Base-by-base conservation (phyloP, 2,888 invertebrate genomes). In the Hirtodrosophila histrioides region DNA sequence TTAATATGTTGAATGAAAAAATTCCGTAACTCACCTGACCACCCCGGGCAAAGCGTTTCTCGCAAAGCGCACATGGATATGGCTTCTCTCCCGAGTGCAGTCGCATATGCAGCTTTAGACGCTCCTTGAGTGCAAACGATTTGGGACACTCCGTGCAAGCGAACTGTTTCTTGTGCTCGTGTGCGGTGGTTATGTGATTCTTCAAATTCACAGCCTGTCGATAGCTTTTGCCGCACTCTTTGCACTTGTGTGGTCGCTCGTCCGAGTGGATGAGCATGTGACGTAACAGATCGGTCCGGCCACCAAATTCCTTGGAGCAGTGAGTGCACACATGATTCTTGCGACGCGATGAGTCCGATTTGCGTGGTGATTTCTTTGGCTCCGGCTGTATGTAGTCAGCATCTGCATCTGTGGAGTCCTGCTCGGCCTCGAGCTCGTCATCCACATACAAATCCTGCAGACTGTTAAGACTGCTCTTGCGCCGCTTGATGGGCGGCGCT, bases 131-230 rank as follows among this genome's bases (percentile, higher is more conserved):
- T 0, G 95, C 94, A 89, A 97, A 97, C 33, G 94, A 93, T 88
- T 95, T 96, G 49, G 94, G 93, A 89, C 97, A 97, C 74, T 95
- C 94, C 80, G 94, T 92, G 89, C 97, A 97, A 48, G 94, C 93
- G 89, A 94, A 96, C 27, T 94, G 84, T 5, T 88, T 88, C 37
- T 89, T 85, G 10, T 84, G 89, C 53, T 89, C 89, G 68, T 92
- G 92, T 4, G 89, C 89, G 35, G 90, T 89, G 40, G 89, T 91
- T 31, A 90, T 89, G 69, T 96, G 96, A 78, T 94, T 94, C 79
- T 94, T 93, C 48, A 95, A 91, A 62, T 94, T 94, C 27, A 94
- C 93, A 48, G 93, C 93, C 79, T 94, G 95, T 0, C 94, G 92
- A 88, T 95, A 96, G 39, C 92, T 92, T 77, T 93, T 93, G 10